phyloP scores from a whole-genome alignment of 2,797 vertebrate genomes.

The Crocodylus rhombifer region DNA sequence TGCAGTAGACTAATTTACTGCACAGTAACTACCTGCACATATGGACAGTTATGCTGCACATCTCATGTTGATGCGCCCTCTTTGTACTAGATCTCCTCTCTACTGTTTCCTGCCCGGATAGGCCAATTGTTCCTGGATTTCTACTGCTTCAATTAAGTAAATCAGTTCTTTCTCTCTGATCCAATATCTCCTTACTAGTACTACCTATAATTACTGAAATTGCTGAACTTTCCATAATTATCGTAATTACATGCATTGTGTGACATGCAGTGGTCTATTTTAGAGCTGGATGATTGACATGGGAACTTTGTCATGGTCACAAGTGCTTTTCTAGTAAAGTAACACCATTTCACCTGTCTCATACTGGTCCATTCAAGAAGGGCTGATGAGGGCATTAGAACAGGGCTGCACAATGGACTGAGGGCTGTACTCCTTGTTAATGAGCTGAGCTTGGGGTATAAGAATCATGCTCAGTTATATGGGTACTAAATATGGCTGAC shows the following conservation, averaged over 20 bases:
- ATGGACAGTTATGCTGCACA: too few relatives aligned
- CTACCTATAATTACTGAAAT: constrained; percentile 35
- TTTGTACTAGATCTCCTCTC: background rate
- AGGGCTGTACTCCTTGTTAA: background rate
- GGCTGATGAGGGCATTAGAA: background rate
- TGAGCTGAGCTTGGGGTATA: background rate
- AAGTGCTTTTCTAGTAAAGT: background rate
- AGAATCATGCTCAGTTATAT: background rate
- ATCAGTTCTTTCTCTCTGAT: background rate
- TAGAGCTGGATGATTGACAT: background rate
- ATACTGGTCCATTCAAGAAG: background rate
- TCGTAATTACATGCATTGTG: constrained; percentile 7
- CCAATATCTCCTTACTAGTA: background rate
- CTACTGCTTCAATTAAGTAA: background rate
- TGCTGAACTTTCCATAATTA: constrained; percentile 22
- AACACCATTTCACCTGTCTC: background rate
- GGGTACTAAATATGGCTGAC: background rate
- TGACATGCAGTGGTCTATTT: background rate
- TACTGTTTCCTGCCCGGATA: background rate
- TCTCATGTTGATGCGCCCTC: too few relatives aligned
- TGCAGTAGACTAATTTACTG: too few relatives aligned
- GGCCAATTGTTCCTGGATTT: background rate
- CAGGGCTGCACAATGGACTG: too few relatives aligned
- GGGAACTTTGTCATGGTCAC: background rate
- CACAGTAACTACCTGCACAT: too few relatives aligned